phyloP scores from a whole-genome alignment of 1,140 invertebrate species.

The Meloidogyne exigua region DNA sequence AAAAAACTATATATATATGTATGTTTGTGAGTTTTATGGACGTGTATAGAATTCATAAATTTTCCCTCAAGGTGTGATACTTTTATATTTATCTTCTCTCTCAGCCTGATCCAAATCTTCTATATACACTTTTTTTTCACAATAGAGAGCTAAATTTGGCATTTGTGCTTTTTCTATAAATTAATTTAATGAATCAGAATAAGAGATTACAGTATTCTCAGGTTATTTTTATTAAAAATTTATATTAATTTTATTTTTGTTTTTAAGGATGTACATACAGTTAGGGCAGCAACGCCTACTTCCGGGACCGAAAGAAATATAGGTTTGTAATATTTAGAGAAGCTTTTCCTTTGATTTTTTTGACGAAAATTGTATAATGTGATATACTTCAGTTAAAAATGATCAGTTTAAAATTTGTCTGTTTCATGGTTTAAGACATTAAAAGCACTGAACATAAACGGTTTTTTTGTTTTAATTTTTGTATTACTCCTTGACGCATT shows the following conservation, averaged over 20 bases:
- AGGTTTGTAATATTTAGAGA: too few relatives aligned
- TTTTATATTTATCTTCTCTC: not conserved
- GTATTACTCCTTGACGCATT: too few relatives aligned
- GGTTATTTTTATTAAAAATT: not conserved
- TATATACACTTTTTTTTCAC: not conserved
- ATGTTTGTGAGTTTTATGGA: not conserved
- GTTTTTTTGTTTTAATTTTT: too few relatives aligned
- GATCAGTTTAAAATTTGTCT: too few relatives aligned
- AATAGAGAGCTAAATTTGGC: not conserved
- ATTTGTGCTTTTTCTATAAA: not conserved
- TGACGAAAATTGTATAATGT: too few relatives aligned
- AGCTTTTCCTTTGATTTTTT: too few relatives aligned
- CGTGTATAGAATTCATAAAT: not conserved
- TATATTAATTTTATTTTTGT: not conserved
- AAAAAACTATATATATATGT: not conserved
- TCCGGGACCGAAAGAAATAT: conserved; percentile 21
- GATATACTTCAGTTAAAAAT: too few relatives aligned
- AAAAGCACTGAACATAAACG: too few relatives aligned
- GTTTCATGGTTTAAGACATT: too few relatives aligned
- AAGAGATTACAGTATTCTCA: not conserved
- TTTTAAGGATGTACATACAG: conserved; percentile 25
- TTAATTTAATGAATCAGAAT: not conserved
- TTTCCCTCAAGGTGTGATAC: conserved; percentile 4
- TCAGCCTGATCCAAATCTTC: not conserved
- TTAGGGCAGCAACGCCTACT: conserved; percentile 21